Evolutionary conservation across 1,140 invertebrate genomes (phyloP).

Genomic region (Sycobia sp.): DNA sequence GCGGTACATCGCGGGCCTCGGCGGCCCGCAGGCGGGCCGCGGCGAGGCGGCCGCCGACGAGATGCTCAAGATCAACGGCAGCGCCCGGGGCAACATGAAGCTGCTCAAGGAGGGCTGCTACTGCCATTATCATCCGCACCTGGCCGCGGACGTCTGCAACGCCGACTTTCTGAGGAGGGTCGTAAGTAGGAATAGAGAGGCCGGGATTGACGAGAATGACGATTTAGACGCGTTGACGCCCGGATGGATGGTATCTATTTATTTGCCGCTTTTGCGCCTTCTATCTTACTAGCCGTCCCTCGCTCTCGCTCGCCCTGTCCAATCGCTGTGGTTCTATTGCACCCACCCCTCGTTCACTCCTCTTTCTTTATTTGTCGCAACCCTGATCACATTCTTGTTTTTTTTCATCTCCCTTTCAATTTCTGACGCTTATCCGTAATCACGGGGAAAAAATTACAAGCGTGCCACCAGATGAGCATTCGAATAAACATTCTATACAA

Average conservation of each 20-base stretch:
- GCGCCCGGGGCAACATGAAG: slow-evolving; percentile 57
- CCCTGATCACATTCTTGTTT: background rate
- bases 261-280: background rate
- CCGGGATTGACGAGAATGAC: slow-evolving; percentile 16
- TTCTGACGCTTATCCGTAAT: too few relatives aligned
- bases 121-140: slow-evolving; percentile 59
- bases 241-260: slow-evolving; percentile 27
- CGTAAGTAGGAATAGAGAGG: slow-evolving; percentile 45
- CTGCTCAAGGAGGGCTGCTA: slow-evolving; percentile 59
- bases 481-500: too few relatives aligned
- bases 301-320: background rate
- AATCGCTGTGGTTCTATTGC: background rate
- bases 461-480: too few relatives aligned
- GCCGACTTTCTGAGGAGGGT: slow-evolving; percentile 60
- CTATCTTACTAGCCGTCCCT: background rate
- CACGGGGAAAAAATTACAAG: too few relatives aligned
- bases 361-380: background rate
- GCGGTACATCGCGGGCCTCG: slow-evolving; percentile 50
- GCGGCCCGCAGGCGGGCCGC: background rate
- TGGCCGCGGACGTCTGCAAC: slow-evolving; percentile 58
- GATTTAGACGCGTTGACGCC: slow-evolving; percentile 33
- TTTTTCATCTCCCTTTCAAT: too few relatives aligned
- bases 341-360: too few relatives aligned
- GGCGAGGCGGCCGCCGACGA: slow-evolving; percentile 23
- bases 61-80: slow-evolving; percentile 60